Percentiles rank a stretch among this genome's conserved stretches.
Conservation (phyloP, 2,888 invertebrate genomes). For the Koerneria pararmatus region DNA sequence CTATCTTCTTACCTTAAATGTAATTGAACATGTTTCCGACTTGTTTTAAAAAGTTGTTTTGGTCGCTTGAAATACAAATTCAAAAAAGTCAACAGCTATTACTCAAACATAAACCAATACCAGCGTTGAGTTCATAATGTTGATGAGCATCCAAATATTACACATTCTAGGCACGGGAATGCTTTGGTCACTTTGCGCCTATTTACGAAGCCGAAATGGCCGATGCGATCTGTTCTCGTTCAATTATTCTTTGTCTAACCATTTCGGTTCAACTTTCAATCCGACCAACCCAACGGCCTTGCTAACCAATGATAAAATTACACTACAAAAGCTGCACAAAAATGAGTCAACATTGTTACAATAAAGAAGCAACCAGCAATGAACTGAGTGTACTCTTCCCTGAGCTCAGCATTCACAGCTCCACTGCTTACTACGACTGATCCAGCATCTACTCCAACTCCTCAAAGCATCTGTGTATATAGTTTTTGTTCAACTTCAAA, state of each 20-base stretch:
- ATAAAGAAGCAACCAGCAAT: conserved; percentile 69
- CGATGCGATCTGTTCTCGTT: background rate
- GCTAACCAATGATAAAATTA: background rate
- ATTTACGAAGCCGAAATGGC: too few species aligned
- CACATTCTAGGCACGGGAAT: too few species aligned
- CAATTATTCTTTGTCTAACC: background rate
- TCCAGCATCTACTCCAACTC: conserved; percentile 65
- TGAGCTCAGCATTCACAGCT: conserved; percentile 81
- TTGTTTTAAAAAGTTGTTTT: background rate
- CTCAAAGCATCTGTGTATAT: conserved; percentile 23
- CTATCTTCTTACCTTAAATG: conserved; percentile 49
- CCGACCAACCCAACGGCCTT: background rate
- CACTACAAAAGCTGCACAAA: background rate
- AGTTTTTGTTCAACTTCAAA: too few species aligned
- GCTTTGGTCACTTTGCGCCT: too few species aligned
- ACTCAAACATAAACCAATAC: too few species aligned
- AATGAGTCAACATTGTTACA: too few species aligned
- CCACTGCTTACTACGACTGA: conserved; percentile 89
- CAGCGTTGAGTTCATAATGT: too few species aligned
- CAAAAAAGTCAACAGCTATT: too few species aligned
- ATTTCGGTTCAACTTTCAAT: background rate
- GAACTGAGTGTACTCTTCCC: conserved; percentile 64
- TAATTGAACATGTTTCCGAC: background rate
- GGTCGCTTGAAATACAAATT: background rate
- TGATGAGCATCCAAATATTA: too few species aligned